Conservation (phyloP, 2,888 invertebrate genomes). For the Crocallis elinguaria region DNA sequence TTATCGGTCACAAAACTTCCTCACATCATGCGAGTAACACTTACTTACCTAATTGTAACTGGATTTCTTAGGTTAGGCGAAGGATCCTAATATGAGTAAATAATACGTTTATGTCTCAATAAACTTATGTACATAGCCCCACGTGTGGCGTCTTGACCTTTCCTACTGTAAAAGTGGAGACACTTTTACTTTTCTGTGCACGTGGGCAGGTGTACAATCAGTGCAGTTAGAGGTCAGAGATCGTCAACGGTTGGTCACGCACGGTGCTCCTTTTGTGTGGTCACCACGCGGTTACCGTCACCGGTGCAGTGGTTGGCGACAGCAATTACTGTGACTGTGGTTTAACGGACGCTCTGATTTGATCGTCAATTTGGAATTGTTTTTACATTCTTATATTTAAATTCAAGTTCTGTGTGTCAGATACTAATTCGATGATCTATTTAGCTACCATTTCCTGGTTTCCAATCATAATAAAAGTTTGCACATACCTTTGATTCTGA, state of each 20-base stretch:
- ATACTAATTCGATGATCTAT: no score
- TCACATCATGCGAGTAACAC: no score
- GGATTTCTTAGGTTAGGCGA: no score
- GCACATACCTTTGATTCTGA: no score
- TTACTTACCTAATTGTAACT: no score
- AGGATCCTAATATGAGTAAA: no score
- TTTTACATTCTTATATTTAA: conserved; percentile 10
- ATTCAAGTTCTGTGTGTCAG: no score
- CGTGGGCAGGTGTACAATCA: conserved; percentile 29
- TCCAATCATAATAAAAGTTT: no score
- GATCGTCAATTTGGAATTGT: conserved; percentile 11
- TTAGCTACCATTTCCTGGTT: no score
- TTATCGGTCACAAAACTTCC: no score
- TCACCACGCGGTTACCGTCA: conserved; percentile 3
- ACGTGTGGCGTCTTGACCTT: background rate
- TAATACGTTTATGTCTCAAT: no score
- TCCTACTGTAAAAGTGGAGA: conserved; percentile 6
- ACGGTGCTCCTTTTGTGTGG: conserved; percentile 39
- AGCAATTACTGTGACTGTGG: conserved; percentile 23
- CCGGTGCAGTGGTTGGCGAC: conserved; percentile 15
- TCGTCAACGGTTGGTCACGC: conserved; percentile 52
- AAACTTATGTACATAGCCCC: background rate
- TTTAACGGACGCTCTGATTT: conserved; percentile 35
- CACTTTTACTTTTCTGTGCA: conserved; percentile 17
- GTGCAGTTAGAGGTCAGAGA: conserved; percentile 43